A percentile compares a stretch with the other conserved stretches of the same genome.
phyloP scores from a whole-genome alignment of 2,113 vertebrate genomes.

The cat (Felis catus) region DNA sequence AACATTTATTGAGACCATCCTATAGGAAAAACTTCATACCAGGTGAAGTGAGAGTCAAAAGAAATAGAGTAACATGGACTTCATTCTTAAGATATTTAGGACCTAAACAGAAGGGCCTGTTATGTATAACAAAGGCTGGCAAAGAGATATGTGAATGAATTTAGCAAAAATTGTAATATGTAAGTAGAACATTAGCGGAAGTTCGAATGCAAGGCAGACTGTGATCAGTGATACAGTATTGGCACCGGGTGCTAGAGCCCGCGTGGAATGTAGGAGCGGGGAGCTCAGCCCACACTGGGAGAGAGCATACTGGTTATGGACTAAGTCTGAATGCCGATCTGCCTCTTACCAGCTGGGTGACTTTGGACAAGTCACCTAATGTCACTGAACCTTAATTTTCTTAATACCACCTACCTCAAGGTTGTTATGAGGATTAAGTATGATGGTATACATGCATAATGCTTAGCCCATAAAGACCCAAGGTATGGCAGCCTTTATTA shows the following conservation, averaged over 20 bases:
- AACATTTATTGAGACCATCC: not conserved
- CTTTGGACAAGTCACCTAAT: not conserved
- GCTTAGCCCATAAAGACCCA: not conserved
- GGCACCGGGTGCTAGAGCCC: not conserved
- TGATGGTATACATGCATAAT: not conserved
- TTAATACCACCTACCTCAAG: not conserved
- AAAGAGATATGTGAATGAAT: not conserved
- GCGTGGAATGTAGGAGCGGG: rapidly evolving
- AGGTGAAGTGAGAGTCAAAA: not conserved
- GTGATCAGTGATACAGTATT: not conserved
- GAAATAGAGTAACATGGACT: not conserved
- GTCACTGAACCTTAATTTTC: not conserved
- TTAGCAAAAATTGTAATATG: not conserved
- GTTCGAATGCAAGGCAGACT: not conserved
- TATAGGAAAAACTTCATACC: not conserved
- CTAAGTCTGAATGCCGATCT: not conserved
- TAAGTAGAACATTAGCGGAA: not conserved
- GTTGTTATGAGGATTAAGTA: not conserved
- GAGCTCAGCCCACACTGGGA: not conserved
- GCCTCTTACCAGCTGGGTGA: not conserved
- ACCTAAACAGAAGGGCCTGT: not conserved
- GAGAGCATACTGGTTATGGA: not conserved
- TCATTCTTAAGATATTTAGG: not conserved
- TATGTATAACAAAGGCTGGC: not conserved
- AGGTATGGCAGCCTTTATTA: not conserved